These are phyloP conservation scores for Selene dorsalis DNA, from an alignment of 2,797 vertebrate genomes.

Conservation along the genomic window DNA sequence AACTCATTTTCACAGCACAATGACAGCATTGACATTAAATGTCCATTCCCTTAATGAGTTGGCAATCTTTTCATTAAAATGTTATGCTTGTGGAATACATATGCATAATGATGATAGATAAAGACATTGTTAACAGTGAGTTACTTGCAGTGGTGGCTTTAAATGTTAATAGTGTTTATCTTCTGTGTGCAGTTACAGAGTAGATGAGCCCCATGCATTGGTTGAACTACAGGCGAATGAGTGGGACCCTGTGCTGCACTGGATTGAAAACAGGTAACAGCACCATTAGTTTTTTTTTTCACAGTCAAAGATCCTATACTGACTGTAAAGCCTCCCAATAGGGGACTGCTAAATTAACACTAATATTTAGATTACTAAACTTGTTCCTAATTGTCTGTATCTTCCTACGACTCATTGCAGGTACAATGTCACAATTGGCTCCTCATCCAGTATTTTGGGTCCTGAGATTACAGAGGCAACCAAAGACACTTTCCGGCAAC, in stretches of 20 bases:
- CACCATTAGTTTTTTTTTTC: background rate
- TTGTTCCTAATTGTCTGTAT: background rate
- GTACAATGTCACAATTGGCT: slow-evolving; percentile 91
- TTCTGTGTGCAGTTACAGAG: slow-evolving; percentile 89
- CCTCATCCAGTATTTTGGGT: slow-evolving; percentile 93
- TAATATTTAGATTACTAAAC: background rate
- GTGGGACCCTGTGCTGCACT: slow-evolving; percentile 93
- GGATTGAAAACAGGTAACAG: slow-evolving; percentile 92
- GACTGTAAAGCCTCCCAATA: background rate
- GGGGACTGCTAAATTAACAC: background rate
- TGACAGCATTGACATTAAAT: background rate
- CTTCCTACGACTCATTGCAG: slow-evolving; percentile 74
- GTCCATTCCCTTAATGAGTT: background rate
- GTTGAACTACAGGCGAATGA: slow-evolving; percentile 95
- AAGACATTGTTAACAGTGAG: background rate
- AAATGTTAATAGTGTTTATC: slow-evolving; percentile 1
- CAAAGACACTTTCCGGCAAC: slow-evolving; percentile 89
- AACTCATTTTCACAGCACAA: background rate
- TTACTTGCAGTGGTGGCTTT: background rate
- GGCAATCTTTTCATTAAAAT: background rate
- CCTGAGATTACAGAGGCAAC: slow-evolving; percentile 91
- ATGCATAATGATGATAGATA: background rate
- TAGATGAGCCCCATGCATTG: slow-evolving; percentile 92
- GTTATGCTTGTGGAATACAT: background rate
- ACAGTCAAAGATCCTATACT: background rate